Evolutionary conservation across 2,797 vertebrate genomes (phyloP), one percentile per base, ranked within the genome.

Genomic region (Sebastes reedi): DNA sequence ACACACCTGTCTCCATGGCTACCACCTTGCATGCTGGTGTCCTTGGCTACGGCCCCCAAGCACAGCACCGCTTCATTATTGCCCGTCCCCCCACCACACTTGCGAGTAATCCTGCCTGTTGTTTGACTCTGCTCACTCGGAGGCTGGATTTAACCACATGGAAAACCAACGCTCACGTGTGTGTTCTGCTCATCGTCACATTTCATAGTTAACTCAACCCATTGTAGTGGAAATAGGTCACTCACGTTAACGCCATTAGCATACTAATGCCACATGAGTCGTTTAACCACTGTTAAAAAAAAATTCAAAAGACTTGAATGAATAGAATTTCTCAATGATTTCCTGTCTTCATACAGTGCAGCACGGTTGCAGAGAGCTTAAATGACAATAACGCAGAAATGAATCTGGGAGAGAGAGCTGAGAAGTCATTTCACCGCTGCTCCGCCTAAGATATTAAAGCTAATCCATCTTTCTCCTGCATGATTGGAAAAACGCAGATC

Each of bases 1-100:
- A 87, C 90, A 93, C 93, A 93, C 91, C 93, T 94, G 93, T 94
- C 92, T 94, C 94, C 92, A 94, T 94, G 93, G 83, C 88, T 85
- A 95, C 93, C 92, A 90, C 88, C 92, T 92, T 91, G 86, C 91
- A 89, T 79, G 83, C 89, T 80, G 77, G 82, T 89, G 92, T 93
- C 92, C 93, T 93, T 94, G 93, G 91, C 93, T 87, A 56, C 42
- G 25, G 85, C 84, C 89, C 86, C 42, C 42, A 46, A 87, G 84
- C 88, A 69, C 86, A 84, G 73, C 72, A 10, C 73, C 13, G 24
- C 59, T 71, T 73, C 73, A 67, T 80, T 77, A 67, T 18, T 18
- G 27, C 77, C 73, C 66, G 1, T 29, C 24, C 18, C 54, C 75
- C 76, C 29, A 29, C 58, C 29, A 5, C 50, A 54, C 77, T 65